Evolutionary conservation across 37 sponge, comb jelly and placozoan species (phyloP).

Genomic region (Halichondria panicea): DNA sequence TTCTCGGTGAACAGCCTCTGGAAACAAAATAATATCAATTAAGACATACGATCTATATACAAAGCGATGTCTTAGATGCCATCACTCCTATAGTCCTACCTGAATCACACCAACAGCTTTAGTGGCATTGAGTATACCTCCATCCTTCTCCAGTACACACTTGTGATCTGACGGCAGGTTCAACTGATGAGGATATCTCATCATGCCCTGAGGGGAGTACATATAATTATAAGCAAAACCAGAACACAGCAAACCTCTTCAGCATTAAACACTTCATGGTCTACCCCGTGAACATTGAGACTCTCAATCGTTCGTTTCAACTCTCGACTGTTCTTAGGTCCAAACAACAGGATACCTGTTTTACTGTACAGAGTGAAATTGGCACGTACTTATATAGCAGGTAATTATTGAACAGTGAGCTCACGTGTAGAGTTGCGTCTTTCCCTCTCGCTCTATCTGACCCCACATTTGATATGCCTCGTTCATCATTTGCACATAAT

Average conservation of each 20-base stretch:
- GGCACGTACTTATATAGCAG: too few relatives aligned
- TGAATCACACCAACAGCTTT: conserved; percentile 64
- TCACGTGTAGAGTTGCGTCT: conserved; percentile 62
- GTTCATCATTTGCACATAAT: conserved; percentile 82
- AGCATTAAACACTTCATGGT: conserved; percentile 8
- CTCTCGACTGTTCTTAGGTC: background rate
- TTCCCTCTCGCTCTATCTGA: conserved; percentile 62
- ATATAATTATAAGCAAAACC: too few relatives aligned
- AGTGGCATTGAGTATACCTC: conserved; percentile 66
- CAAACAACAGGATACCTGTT: conserved; percentile 59
- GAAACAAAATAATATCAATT: too few relatives aligned
- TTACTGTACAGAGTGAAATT: conserved; percentile 34
- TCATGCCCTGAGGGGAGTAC: conserved; percentile 28
- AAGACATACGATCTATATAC: too few relatives aligned
- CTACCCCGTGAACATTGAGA: background rate
- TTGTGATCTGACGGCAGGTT: conserved; percentile 55
- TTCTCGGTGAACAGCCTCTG: conserved; percentile 59
- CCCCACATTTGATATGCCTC: conserved; percentile 82
- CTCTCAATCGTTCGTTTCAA: background rate
- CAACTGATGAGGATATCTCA: conserved; percentile 45
- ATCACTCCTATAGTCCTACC: conserved; percentile 33
- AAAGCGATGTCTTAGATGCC: too few relatives aligned
- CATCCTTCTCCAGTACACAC: conserved; percentile 71
- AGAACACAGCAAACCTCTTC: background rate
- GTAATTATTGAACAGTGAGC: too few relatives aligned